Percentiles rank a stretch among this genome's conserved stretches.
Evolutionary conservation across 1,140 invertebrate genomes (phyloP).

Genomic region (Luehdorfia chinensis): DNA sequence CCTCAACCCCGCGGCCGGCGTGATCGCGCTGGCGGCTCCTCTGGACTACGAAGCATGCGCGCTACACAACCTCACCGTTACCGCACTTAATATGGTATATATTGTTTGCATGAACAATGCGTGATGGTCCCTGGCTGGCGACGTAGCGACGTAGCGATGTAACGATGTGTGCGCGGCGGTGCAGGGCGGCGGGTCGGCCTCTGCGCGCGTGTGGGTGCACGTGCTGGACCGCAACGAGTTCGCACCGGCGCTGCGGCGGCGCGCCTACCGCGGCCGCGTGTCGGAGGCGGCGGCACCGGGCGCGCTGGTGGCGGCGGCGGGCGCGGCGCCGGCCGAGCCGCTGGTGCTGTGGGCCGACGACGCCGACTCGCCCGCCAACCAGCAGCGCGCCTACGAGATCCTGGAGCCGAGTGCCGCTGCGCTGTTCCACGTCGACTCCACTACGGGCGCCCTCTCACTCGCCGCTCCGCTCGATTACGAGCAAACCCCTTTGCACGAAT

Average conservation of each 20-base stretch:
- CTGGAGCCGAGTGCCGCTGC: conserved; percentile 84
- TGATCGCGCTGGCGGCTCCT: conserved; percentile 84
- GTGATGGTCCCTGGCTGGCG: neutral
- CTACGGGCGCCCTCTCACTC: conserved; percentile 91
- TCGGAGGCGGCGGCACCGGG: conserved; percentile 44
- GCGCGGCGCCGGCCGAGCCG: conserved; percentile 74
- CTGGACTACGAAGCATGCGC: conserved; percentile 87
- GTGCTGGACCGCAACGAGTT: conserved; percentile 92
- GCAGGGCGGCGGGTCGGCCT: conserved; percentile 82
- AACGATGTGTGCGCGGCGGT: neutral
- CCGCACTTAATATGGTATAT: conserved; percentile 90
- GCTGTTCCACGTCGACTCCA: conserved; percentile 92
- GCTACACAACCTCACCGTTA: conserved; percentile 90
- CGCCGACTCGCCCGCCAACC: conserved; percentile 89
- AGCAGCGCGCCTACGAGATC: conserved; percentile 90
- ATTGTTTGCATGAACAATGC: neutral
- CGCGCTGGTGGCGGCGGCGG: conserved; percentile 76
- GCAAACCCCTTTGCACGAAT: conserved; percentile 82
- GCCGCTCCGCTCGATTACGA: conserved; percentile 90
- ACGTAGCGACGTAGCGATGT: too few species aligned
- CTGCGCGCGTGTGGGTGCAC: conserved; percentile 84
- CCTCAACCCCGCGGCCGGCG: conserved; percentile 91
- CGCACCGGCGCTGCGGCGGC: conserved; percentile 89
- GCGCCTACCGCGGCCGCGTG: conserved; percentile 75
- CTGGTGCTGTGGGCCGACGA: conserved; percentile 89